Percentiles rank a stretch among this genome's conserved stretches.
Conservation (phyloP, 2,888 invertebrate species). For the Clepsis dumicolana region DNA sequence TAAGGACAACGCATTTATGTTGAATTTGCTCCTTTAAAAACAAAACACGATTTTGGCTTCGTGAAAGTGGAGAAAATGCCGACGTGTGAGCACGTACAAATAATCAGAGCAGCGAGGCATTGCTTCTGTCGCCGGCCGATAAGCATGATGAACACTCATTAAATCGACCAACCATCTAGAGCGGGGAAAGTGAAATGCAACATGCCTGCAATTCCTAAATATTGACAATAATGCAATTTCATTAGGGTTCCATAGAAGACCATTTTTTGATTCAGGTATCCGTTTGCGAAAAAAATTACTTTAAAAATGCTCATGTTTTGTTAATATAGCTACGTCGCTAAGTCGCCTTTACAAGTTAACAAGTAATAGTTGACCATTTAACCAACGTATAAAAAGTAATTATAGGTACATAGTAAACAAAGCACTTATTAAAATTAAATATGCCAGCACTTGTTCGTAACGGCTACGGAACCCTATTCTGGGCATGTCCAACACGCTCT, state of each 20-base stretch:
- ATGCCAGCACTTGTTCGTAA: no score
- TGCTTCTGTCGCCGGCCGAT: slow-evolving; percentile 43
- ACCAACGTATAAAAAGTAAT: no score
- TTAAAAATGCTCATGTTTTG: no score
- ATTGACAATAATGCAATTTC: not conserved
- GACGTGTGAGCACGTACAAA: slow-evolving; percentile 47
- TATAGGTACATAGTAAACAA: no score
- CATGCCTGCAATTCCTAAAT: slow-evolving; percentile 19
- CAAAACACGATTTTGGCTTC: slow-evolving; percentile 42
- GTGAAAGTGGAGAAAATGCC: slow-evolving; percentile 60
- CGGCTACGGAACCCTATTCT: no score
- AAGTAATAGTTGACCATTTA: no score
- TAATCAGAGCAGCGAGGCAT: slow-evolving; percentile 56
- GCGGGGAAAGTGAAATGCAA: slow-evolving; percentile 36
- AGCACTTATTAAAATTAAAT: no score
- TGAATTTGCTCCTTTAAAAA: slow-evolving; percentile 28
- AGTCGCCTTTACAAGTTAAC: no score
- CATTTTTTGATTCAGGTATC: not conserved
- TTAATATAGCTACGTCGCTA: no score
- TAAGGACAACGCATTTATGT: not conserved
- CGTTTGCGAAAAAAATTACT: no score
- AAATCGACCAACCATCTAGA: slow-evolving; percentile 49
- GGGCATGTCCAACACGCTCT: no score
- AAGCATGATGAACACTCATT: slow-evolving; percentile 47
- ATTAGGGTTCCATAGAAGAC: no score